phyloP scores from a whole-genome alignment of 2,888 invertebrate species.

The Coleophora flavipennella region DNA sequence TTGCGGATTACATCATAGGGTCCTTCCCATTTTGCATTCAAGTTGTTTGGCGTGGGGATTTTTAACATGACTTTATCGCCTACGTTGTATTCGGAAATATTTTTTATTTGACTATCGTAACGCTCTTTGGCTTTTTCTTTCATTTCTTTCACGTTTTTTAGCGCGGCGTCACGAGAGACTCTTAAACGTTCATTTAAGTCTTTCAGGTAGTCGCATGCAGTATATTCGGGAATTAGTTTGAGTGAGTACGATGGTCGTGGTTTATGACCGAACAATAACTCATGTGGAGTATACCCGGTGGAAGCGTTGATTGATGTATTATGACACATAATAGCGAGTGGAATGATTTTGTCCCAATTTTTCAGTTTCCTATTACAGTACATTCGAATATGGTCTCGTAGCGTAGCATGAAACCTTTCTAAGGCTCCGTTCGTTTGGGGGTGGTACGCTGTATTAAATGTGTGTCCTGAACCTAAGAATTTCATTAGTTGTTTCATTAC shows the following conservation, averaged over 20 bases:
- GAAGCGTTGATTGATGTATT: slow-evolving; percentile 25
- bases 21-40: slow-evolving; percentile 28
- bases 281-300: slow-evolving; percentile 24
- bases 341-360: slow-evolving; percentile 27
- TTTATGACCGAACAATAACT: slow-evolving; percentile 28
- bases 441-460: slow-evolving; percentile 26
- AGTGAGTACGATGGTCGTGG: slow-evolving; percentile 21
- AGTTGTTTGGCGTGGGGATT: slow-evolving; percentile 24
- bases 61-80: slow-evolving; percentile 20
- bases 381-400: slow-evolving; percentile 26
- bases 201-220: slow-evolving; percentile 20
- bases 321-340: slow-evolving; percentile 28
- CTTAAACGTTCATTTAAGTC: slow-evolving; percentile 24
- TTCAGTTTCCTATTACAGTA: slow-evolving; percentile 17
- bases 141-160: slow-evolving; percentile 17
- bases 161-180: slow-evolving; percentile 20
- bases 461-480: slow-evolving; percentile 23
- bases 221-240: slow-evolving; percentile 19
- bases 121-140: slow-evolving; percentile 27
- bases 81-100: slow-evolving; percentile 17
- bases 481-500: slow-evolving; percentile 26
- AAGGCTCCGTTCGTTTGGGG: slow-evolving; percentile 27
- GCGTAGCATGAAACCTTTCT: slow-evolving; percentile 27
- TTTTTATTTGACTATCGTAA: slow-evolving; percentile 23
- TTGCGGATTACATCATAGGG: slow-evolving; percentile 19